Evolutionary conservation across 1,140 invertebrate species (phyloP).

Genomic region (Diabrotica virgifera): DNA sequence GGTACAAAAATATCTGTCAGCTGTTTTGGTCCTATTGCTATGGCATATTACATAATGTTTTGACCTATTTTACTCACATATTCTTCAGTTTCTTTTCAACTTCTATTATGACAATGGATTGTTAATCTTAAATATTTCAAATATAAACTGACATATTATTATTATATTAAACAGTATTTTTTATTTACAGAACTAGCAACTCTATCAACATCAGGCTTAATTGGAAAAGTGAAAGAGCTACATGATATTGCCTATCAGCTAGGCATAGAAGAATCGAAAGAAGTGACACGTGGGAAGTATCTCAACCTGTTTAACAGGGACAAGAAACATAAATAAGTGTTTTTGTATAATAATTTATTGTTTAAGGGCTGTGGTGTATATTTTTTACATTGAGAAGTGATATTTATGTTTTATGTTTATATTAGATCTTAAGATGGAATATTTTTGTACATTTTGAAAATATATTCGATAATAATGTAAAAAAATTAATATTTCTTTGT

Average conservation of each 20-base stretch:
- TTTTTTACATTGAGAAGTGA: no score
- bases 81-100: no score
- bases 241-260: constrained; percentile 92
- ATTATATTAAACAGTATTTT: not conserved
- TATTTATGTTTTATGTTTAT: no score
- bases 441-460: no score
- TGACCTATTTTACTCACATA: no score
- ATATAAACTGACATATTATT: no score
- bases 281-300: constrained; percentile 94
- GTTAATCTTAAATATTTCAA: no score
- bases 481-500: not conserved
- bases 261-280: constrained; percentile 90
- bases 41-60: no score
- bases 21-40: no score
- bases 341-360: not conserved
- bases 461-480: not conserved
- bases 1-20: no score
- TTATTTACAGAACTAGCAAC: constrained; percentile 71
- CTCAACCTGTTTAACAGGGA: constrained; percentile 73
- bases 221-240: constrained; percentile 88
- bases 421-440: no score
- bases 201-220: constrained; percentile 73
- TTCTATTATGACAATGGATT: no score
- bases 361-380: not conserved
- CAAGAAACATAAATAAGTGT: constrained; percentile 20